Evolutionary conservation across 2,113 vertebrate species (phyloP), one percentile per base, ranked within the genome.

Genomic region (Urocolius indicus): DNA sequence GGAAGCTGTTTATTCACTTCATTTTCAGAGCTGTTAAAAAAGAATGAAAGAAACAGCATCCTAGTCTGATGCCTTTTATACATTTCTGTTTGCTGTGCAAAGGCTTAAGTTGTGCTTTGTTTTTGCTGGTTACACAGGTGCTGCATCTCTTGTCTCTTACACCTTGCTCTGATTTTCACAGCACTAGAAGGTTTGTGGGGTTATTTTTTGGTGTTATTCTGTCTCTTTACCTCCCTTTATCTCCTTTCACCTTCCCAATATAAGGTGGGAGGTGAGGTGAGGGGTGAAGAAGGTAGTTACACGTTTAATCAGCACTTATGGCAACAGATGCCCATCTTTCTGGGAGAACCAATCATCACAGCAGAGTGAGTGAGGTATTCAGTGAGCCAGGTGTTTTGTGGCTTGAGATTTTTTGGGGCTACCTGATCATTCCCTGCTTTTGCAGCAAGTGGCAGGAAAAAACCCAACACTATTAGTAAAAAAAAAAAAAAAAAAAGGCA

Each of bases 1-100:
- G 90, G 84, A 95, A 95, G 72, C 75, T 74, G 59, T 84, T 74
- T 89, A 97, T 95, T 88, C 78, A 77, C 55, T 90, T 92, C 8
- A 24, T 84, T 92, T 95, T 84, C 66, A 65, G 67, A 88, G 19
- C n/a, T 43, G 29, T 74, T 89, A 5, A 34, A 52, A 89, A 89
- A 68, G 73, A 89, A 51, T 57, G 41, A 48, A 84, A 38, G 32
- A 67, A 85, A 51, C 9, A 88, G 16, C 89, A 85, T 76, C 63
- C 66, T 58, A 43, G 41, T 87, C 65, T 87, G 67, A 68, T 4
- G 6, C 46, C 69, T 89, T 88, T 84, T 90, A 74, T 29, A 72
- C 69, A 65, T 58, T 83, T 61, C 51, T 94, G 38, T 68, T 93
- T 77, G 41, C 69, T 58, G 22, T 87, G 73, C 76, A 82, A 84